Conservation (phyloP, 2,888 invertebrate genomes). For the Zelleria hepariella region DNA sequence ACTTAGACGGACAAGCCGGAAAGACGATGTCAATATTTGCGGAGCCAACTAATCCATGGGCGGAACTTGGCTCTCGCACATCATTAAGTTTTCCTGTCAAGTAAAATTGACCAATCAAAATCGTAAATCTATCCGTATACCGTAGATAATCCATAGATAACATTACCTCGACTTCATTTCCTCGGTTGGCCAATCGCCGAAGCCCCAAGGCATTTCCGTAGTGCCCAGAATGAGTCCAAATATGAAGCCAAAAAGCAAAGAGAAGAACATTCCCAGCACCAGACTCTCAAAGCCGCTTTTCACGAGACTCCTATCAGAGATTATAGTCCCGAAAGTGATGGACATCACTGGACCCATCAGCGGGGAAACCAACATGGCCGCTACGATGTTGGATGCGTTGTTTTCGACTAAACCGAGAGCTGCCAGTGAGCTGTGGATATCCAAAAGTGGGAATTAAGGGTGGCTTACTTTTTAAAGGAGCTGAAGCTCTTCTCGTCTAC, state of each 20-base stretch:
- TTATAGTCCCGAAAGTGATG: conserved; percentile 86
- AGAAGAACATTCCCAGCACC: conserved; percentile 79
- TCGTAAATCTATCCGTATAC: too few relatives aligned
- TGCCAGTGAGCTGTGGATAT: conserved; percentile 78
- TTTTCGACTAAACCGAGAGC: conserved; percentile 88
- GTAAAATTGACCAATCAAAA: too few relatives aligned
- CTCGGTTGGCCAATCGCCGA: conserved; percentile 82
- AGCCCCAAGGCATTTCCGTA: conserved; percentile 83
- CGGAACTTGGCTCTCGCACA: too few relatives aligned
- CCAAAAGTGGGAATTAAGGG: neutral
- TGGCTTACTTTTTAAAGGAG: too few relatives aligned
- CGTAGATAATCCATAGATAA: too few relatives aligned
- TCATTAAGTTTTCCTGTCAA: too few relatives aligned
- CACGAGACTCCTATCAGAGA: conserved; percentile 79
- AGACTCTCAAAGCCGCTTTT: conserved; percentile 80
- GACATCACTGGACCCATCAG: conserved; percentile 90
- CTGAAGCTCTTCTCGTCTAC: too few relatives aligned
- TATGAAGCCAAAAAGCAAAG: conserved; percentile 83
- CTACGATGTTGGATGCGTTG: conserved; percentile 85
- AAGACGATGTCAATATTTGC: too few relatives aligned
- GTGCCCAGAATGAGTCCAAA: conserved; percentile 82
- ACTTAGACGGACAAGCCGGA: too few relatives aligned
- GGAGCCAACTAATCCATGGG: too few relatives aligned
- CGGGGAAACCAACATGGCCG: conserved; percentile 83
- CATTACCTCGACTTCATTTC: conserved; percentile 82